Base-by-base conservation (phyloP, 2,797 vertebrate genomes). In the Ceryle rudis region DNA sequence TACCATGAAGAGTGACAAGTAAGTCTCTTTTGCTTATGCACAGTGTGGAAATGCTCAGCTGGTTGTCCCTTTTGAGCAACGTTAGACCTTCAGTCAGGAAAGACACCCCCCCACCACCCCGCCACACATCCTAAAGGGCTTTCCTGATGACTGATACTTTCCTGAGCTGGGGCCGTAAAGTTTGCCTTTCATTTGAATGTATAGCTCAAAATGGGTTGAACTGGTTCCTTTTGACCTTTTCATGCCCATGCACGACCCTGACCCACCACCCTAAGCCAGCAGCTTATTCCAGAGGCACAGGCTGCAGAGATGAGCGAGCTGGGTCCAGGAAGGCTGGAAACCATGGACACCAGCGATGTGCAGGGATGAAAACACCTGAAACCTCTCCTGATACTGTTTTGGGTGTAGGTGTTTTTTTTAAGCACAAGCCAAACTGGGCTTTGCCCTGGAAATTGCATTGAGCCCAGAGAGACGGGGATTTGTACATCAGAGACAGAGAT, bases 331-430 rank as follows among this genome's bases (percentile, higher is more conserved):
- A 41, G 33, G 31, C 70, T 85, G 75, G n/a, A 58, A 72, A 42
- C 19, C 58, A 16, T 0, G 0, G 35, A 19, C 13, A 5, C 2
- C 1, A 9, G 18, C 46, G 35, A 35, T 37, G 8, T 6, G 26
- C 6, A 14, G 44, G 31, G 44, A 26, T 3, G 4, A 33, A 75
- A 60, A 11, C 1, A 1, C 44, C 51, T n/a, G 5, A 51, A 60
- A 35, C 14, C 18, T 3, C 51, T 71, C 47, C 69, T 22, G n/a
- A 21, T 14, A 57, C 21, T 0, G 0, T 10, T 47, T 73, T 4
- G 13, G 39, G 5, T 20, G 49, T 11, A 35, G 25, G 12, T 22
- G 18, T 0, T 7, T 39, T 49, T 37, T 37, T 81, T 29, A 77
- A 39, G 65, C 72, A 11, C 21, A 41, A 60, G 28, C 25, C 58